Base-by-base conservation (phyloP, 2,888 invertebrate species). In the Hyposoter dolosus region DNA sequence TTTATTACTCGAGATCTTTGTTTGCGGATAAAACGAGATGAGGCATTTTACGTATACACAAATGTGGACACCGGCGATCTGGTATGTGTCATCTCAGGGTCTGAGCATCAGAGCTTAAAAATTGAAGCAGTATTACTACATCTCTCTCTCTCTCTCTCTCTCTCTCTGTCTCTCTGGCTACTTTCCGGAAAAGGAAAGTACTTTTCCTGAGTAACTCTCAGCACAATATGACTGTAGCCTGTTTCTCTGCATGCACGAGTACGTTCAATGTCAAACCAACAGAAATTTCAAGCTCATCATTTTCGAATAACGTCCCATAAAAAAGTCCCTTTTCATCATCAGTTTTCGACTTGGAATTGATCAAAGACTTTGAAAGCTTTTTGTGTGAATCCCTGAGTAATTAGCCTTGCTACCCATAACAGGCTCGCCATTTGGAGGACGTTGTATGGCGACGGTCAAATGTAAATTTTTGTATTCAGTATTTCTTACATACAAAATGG, bases 151-250 rank as follows among this genome's bases (percentile, higher is more conserved):
- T 56, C 50, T 15, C 32, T 6, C 53, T 76, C n/a, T 50, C 47
- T 23, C 60, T 35, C 60, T 71, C 65, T 45, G 28, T 28, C 69
- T 69, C 45, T 15, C 45, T 19, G n/a, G 32, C 28, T 32, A 45
- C 47, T n/a, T 32, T 69, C 32, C 3, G 7, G 43, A 32, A 23
- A 43, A 17, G 72, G 65, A 56, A 78, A 78, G 77, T 72, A 83
- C 72, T 78, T 83, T 83, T 72, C 32, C 35, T 56, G 65, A 66
- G 66, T 45, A 69, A 78, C 78, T 72, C 71, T 71, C 60, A 28
- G 60, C 40, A 56, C 40, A 75, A 43, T 60, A 75, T 43, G 23
- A 50, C 65, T 17, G 40, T 50, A 35, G 40, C 19, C 15, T 47
- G 23, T 43, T 9, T 66, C 7, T 43, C 47, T 65, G 23, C 63